These are phyloP conservation scores for Trachelus tabidus DNA, from an alignment of 2,888 invertebrate species.

Conservation along the genomic window DNA sequence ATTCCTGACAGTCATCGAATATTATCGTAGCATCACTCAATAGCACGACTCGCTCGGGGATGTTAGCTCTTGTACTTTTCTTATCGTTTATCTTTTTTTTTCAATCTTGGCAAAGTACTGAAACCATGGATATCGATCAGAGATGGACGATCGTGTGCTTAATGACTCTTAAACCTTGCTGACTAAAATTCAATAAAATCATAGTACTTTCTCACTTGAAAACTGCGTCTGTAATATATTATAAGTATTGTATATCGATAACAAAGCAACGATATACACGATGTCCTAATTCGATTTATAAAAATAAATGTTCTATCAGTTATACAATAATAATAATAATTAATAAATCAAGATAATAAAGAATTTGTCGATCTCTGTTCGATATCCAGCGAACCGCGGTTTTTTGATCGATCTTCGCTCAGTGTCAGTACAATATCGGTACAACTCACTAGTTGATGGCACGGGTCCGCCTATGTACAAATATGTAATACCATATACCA, in stretches of 20 bases:
- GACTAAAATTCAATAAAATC: background rate
- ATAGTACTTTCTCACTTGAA: background rate
- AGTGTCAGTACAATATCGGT: slow-evolving; percentile 58
- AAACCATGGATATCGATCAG: background rate
- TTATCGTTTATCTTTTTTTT: background rate
- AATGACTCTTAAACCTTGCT: background rate
- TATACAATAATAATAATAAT: background rate
- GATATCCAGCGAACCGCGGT: background rate
- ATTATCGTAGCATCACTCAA: background rate
- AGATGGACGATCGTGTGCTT: background rate
- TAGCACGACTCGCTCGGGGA: background rate
- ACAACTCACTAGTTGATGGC: slow-evolving; percentile 65
- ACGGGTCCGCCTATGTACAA: slow-evolving; percentile 65
- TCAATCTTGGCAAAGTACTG: background rate
- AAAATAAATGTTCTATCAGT: background rate
- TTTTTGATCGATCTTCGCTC: background rate
- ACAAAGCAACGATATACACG: background rate
- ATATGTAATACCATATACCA: slow-evolving; percentile 64
- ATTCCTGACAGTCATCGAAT: background rate
- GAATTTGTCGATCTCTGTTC: background rate
- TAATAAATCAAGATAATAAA: background rate
- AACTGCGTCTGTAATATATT: background rate
- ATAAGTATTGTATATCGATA: background rate
- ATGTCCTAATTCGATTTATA: background rate
- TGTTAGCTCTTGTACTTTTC: background rate